phyloP scores from a whole-genome alignment of 1,140 invertebrate genomes.

The Drosophila varians region DNA sequence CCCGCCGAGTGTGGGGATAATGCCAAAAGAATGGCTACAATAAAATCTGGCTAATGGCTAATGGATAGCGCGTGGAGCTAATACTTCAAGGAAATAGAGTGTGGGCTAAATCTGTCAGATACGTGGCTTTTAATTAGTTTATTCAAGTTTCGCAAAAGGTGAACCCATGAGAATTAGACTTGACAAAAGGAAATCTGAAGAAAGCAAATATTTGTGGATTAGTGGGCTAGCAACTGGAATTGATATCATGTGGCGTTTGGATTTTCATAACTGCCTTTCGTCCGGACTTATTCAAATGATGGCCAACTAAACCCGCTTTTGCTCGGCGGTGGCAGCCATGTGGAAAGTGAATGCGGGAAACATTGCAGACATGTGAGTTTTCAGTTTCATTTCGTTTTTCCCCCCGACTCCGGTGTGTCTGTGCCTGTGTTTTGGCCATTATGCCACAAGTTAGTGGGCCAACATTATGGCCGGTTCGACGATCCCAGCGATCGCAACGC shows the following conservation, averaged over 20 bases:
- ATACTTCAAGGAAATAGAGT: conserved; percentile 5
- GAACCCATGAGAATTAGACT: too few relatives aligned
- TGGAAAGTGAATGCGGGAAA: conserved; percentile 82
- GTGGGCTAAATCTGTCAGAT: background rate
- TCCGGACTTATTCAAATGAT: conserved; percentile 74
- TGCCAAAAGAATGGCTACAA: conserved; percentile 61
- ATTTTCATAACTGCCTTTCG: conserved; percentile 60
- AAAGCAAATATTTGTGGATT: conserved; percentile 42
- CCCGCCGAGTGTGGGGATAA: conserved; percentile 26
- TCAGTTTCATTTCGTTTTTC: conserved; percentile 49
- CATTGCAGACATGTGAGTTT: conserved; percentile 71
- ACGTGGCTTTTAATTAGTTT: background rate
- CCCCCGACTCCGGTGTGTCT: conserved; percentile 7
- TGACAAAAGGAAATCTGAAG: conserved; percentile 25
- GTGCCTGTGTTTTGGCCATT: conserved; percentile 64
- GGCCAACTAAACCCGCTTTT: conserved; percentile 52
- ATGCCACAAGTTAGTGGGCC: conserved; percentile 72
- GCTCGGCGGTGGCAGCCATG: conserved; percentile 53
- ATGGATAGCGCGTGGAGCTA: conserved; percentile 10
- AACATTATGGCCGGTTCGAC: conserved; percentile 58
- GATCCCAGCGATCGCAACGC: conserved; percentile 57
- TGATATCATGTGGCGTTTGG: conserved; percentile 17
- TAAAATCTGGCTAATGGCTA: conserved; percentile 68
- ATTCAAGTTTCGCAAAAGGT: background rate
- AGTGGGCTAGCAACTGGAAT: conserved; percentile 52